Percentiles rank a stretch among this genome's conserved stretches.
phyloP scores from a whole-genome alignment of 2,888 invertebrate genomes.

The Serrognathus titanus region DNA sequence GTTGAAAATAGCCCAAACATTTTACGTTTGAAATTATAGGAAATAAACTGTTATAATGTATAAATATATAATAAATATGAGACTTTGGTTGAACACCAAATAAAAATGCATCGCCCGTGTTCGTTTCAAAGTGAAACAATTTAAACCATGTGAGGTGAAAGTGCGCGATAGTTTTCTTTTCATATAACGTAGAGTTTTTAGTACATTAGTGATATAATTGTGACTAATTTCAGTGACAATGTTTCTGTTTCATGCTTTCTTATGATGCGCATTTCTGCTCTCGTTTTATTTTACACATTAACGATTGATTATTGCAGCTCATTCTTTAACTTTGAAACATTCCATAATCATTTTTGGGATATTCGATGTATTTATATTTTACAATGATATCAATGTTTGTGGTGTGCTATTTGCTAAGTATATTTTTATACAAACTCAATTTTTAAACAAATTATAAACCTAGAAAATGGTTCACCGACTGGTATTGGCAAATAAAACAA shows the following conservation, averaged over 20 bases:
- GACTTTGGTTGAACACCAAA: constrained; percentile 16
- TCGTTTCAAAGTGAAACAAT: constrained; percentile 12
- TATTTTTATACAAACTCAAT: constrained; percentile 43
- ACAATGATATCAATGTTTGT: constrained; percentile 26
- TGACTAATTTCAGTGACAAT: constrained; percentile 45
- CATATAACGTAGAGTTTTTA: constrained; percentile 31
- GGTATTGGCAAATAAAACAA: constrained; percentile 1
- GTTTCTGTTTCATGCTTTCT: constrained; percentile 16
- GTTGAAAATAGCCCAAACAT: constrained; percentile 38
- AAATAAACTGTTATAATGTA: constrained; percentile 30
- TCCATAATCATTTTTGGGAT: neutral
- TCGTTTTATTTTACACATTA: constrained; percentile 10
- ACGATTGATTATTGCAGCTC: constrained; percentile 29
- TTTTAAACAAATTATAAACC: constrained; percentile 36
- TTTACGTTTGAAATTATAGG: constrained; percentile 43
- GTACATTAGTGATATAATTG: constrained; percentile 45
- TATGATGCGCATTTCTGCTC: constrained; percentile 28
- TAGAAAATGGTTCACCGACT: constrained; percentile 45
- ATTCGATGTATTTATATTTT: too few relatives aligned
- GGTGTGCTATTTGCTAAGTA: constrained; percentile 47
- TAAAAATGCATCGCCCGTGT: constrained; percentile 8
- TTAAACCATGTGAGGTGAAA: constrained; percentile 40
- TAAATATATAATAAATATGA: constrained; percentile 31
- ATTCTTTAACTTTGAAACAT: constrained; percentile 13
- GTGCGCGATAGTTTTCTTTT: constrained; percentile 41